Evolutionary conservation across 2,113 vertebrate species (phyloP).

Genomic region (Spheniscus mendiculus): DNA sequence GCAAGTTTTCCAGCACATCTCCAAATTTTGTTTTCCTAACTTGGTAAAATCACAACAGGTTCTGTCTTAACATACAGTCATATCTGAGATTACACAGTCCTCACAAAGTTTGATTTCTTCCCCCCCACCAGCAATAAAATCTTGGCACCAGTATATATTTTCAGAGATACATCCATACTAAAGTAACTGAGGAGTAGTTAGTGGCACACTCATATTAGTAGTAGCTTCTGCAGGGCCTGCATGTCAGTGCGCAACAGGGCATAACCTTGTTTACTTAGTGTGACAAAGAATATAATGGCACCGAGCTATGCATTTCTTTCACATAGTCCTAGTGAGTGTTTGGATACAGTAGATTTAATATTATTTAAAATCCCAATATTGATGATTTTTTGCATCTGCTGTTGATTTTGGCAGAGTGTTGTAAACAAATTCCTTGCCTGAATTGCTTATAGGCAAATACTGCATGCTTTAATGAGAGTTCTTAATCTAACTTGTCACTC

Average conservation of each 20-base stretch:
- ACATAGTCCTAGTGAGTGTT: background rate
- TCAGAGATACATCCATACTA: background rate
- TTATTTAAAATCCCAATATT: conserved; percentile 1
- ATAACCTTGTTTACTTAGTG: background rate
- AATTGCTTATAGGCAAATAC: conserved; percentile 41
- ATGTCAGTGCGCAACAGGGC: background rate
- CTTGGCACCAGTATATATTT: background rate
- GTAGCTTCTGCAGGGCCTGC: background rate
- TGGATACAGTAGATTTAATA: background rate
- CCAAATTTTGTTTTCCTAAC: background rate
- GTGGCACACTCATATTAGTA: background rate
- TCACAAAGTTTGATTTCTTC: background rate
- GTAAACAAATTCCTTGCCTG: conserved; percentile 46
- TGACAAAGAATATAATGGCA: background rate
- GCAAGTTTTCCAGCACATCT: background rate
- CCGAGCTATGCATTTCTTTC: background rate
- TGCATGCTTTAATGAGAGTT: conserved; percentile 55
- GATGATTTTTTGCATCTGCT: conserved; percentile 32
- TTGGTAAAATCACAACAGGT: background rate
- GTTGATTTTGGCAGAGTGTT: conserved; percentile 41
- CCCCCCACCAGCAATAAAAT: background rate
- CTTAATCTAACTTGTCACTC: conserved; percentile 57
- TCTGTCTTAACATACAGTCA: background rate
- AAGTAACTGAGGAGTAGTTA: background rate
- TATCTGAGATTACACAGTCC: background rate